Percentiles rank a stretch among this genome's conserved stretches.
Evolutionary conservation across 2,113 vertebrate species (phyloP).

Genomic region (Pseudopodoces humilis): DNA sequence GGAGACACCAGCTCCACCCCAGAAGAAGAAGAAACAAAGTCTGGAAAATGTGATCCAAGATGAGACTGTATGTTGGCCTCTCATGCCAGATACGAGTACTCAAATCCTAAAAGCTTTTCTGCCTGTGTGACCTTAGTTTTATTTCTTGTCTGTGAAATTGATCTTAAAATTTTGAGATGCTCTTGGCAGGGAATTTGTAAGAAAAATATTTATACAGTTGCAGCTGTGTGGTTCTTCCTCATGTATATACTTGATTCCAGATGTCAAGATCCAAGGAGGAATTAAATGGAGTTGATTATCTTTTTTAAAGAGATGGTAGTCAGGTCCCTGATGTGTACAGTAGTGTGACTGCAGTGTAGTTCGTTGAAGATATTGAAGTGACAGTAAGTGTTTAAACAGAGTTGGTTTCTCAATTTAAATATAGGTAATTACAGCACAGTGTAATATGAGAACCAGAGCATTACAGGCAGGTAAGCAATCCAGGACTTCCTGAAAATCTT

Average conservation of each 20-base stretch:
- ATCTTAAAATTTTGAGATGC: not conserved
- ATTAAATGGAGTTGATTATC: not conserved
- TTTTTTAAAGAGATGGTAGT: not conserved
- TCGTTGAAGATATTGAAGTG: not conserved
- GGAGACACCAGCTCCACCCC: not conserved
- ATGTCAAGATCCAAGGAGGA: not conserved
- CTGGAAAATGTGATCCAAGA: not conserved
- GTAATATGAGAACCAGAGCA: not conserved
- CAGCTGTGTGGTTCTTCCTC: not conserved
- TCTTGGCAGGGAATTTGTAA: slow-evolving; percentile 12
- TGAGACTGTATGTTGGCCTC: not conserved
- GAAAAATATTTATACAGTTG: slow-evolving; percentile 47
- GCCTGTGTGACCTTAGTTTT: not conserved
- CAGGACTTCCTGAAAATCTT: not conserved
- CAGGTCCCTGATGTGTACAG: not conserved
- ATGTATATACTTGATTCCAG: slow-evolving; percentile 20
- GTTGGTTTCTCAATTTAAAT: not conserved
- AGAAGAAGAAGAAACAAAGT: not conserved
- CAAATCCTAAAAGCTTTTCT: not conserved
- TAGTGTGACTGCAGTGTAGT: not conserved
- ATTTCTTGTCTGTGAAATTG: not conserved
- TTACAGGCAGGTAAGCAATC: not conserved
- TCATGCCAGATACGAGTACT: not conserved
- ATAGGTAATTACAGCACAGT: not conserved
- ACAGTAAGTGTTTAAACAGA: not conserved